phyloP scores from a whole-genome alignment of 2,113 vertebrate species.

The Eublepharis macularius region DNA sequence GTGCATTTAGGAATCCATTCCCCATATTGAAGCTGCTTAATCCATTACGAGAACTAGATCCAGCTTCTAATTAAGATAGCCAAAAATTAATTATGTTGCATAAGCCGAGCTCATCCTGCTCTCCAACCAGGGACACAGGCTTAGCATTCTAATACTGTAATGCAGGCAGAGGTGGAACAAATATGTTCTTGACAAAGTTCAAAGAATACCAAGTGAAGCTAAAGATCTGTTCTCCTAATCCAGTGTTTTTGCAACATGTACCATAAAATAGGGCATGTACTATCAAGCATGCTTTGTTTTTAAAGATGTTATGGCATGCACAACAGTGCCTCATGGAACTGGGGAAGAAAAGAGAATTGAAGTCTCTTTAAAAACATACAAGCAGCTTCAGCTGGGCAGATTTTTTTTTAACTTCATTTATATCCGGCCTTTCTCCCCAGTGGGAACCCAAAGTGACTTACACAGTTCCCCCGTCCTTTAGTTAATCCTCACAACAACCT shows the following conservation, averaged over 20 bases:
- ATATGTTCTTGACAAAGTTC: slow-evolving; percentile 8
- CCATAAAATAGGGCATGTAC: not conserved
- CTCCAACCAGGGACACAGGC: not conserved
- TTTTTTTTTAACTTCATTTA: too few species aligned
- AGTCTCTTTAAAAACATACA: too few species aligned
- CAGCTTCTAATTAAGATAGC: slow-evolving; percentile 19
- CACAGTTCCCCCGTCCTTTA: too few species aligned
- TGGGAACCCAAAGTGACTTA: too few species aligned
- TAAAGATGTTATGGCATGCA: too few species aligned
- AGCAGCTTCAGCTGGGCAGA: too few species aligned
- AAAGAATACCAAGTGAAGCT: not conserved
- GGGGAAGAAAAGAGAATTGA: too few species aligned
- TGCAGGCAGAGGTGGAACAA: not conserved
- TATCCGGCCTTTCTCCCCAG: too few species aligned
- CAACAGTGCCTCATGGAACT: too few species aligned
- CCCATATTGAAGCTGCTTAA: not conserved
- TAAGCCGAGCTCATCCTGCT: not conserved
- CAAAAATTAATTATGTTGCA: slow-evolving; percentile 13
- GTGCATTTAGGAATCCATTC: not conserved
- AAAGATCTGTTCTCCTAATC: not conserved
- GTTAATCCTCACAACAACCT: too few species aligned
- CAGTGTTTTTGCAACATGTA: not conserved
- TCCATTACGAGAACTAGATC: not conserved
- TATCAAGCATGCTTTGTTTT: not conserved
- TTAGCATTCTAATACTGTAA: not conserved